These are phyloP conservation scores for Pachycephala philippinensis DNA, from an alignment of 2,113 vertebrate genomes.

Conservation along the genomic window DNA sequence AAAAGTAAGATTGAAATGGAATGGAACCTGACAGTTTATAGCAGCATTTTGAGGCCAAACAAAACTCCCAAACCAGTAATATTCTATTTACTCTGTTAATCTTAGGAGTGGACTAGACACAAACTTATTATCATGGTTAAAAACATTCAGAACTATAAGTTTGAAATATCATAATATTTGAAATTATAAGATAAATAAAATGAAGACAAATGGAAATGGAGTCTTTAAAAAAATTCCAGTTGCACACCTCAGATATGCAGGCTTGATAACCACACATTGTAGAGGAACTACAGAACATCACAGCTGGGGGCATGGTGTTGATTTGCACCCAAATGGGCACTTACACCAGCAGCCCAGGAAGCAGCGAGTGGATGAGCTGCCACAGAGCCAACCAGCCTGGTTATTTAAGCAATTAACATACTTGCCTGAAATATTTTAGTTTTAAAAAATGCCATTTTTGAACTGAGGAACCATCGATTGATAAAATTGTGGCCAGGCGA, in stretches of 20 bases:
- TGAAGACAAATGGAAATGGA: fast-evolving
- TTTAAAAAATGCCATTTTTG: not conserved
- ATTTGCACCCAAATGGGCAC: not conserved
- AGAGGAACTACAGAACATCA: not conserved
- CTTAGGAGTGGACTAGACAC: not conserved
- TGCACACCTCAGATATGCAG: not conserved
- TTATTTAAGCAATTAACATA: not conserved
- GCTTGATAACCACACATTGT: not conserved
- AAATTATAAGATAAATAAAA: not conserved
- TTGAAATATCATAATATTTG: not conserved
- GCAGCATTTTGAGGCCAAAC: not conserved
- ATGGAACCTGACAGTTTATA: not conserved
- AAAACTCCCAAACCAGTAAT: not conserved
- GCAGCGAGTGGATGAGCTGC: not conserved
- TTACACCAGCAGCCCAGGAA: not conserved
- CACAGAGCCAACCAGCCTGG: not conserved
- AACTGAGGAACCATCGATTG: fast-evolving
- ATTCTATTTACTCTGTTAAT: not conserved
- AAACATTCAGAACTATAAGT: not conserved
- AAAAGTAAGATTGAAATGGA: not conserved
- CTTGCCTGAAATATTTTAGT: not conserved
- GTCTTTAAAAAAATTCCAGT: not conserved
- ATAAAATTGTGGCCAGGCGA: not conserved
- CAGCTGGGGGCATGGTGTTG: fast-evolving
- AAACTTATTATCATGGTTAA: not conserved